Evolutionary conservation across 1,140 invertebrate genomes (phyloP).

Genomic region (Littorina saxatilis): DNA sequence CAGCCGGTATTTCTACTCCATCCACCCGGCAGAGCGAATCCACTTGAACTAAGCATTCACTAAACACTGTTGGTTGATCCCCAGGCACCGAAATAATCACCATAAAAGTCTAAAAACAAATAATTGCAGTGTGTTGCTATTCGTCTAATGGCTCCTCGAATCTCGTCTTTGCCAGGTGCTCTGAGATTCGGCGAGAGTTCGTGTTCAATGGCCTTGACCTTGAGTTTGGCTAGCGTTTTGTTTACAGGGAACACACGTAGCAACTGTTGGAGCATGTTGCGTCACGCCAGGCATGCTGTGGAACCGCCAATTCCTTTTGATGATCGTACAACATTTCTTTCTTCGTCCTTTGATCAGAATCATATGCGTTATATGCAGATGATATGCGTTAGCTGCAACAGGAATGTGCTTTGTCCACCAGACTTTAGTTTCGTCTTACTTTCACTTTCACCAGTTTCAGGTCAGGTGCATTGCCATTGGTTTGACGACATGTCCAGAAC

Average conservation of each 20-base stretch:
- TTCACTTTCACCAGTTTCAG: no score
- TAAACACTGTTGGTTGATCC: neutral
- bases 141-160: conserved; percentile 53
- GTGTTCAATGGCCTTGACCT: conserved; percentile 18
- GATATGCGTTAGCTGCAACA: neutral
- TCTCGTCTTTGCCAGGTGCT: conserved; percentile 51
- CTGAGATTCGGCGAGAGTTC: conserved; percentile 52
- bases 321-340: neutral
- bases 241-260: conserved; percentile 27
- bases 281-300: neutral
- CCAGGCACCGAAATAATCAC: conserved; percentile 16
- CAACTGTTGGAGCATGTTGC: neutral
- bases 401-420: neutral
- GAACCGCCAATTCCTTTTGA: no score
- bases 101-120: conserved; percentile 45
- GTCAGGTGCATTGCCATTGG: no score
- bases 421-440: no score
- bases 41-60: conserved; percentile 7
- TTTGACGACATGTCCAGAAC: no score
- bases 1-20: conserved; percentile 6
- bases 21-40: conserved; percentile 1
- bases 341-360: neutral
- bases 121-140: conserved; percentile 53
- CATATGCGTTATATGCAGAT: neutral
- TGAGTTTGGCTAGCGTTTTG: neutral